Conservation (phyloP, 2,888 invertebrate species). For the Ennomos fuscantarius region DNA sequence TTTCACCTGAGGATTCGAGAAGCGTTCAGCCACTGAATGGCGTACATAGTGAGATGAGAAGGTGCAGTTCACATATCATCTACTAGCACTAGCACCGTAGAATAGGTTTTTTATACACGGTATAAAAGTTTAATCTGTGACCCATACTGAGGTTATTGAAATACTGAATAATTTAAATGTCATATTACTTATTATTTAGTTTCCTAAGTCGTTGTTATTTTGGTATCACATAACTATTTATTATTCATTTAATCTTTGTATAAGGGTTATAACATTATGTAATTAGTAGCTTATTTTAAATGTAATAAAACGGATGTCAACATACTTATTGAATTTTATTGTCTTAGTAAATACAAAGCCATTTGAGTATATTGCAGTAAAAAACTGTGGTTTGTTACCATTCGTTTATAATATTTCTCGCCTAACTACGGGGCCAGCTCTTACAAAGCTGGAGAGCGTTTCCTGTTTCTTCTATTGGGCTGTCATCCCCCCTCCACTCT, state of each 20-base stretch:
- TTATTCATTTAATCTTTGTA: conserved; percentile 11
- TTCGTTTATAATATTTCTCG: conserved; percentile 31
- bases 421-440: conserved; percentile 55
- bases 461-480: conserved; percentile 45
- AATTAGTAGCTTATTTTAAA: conserved; percentile 4
- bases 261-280: too few relatives aligned
- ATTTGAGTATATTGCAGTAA: conserved; percentile 1
- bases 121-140: conserved; percentile 35
- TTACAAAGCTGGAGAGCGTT: conserved; percentile 57
- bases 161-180: conserved; percentile 1
- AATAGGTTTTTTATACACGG: conserved; percentile 31
- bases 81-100: conserved; percentile 49
- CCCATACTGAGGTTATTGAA: conserved; percentile 36
- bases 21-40: conserved; percentile 61
- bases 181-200: not conserved
- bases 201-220: not conserved
- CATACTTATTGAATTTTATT: conserved; percentile 7
- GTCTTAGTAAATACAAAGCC: conserved; percentile 2
- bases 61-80: conserved; percentile 72
- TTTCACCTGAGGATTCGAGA: conserved; percentile 52
- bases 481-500: conserved; percentile 73
- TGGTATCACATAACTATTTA: conserved; percentile 7
- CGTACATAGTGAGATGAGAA: conserved; percentile 53
- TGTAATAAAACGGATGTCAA: conserved; percentile 10
- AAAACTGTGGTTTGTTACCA: conserved; percentile 3